phyloP scores from a whole-genome alignment of 2,113 vertebrate genomes.

The Brevimyrus niger region DNA sequence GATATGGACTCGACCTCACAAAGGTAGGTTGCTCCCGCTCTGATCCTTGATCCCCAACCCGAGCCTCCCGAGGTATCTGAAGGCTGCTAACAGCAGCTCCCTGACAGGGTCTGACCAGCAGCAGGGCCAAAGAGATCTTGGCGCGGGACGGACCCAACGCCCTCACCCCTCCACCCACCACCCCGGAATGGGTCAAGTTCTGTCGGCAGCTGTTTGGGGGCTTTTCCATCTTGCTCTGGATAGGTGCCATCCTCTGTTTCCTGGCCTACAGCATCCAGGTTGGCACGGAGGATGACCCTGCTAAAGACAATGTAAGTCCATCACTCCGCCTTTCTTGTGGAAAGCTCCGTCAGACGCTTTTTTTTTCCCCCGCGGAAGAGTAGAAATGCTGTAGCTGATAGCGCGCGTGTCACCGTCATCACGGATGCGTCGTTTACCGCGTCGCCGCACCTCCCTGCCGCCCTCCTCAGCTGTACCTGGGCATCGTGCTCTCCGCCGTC shows the following conservation, averaged over 20 bases:
- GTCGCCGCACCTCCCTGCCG: not conserved
- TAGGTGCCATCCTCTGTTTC: constrained; percentile 83
- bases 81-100: not conserved
- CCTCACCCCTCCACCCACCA: constrained; percentile 79
- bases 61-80: not conserved
- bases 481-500: constrained; percentile 73
- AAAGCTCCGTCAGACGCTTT: not conserved
- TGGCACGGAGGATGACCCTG: constrained; percentile 71
- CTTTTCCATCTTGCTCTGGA: constrained; percentile 89
- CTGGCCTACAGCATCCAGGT: constrained; percentile 83
- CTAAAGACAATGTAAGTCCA: constrained; percentile 80
- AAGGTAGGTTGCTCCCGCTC: constrained; percentile 55
- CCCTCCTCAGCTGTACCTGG: constrained; percentile 69
- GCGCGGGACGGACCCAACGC: constrained; percentile 75
- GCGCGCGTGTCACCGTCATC: not conserved
- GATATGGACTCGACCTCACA: constrained; percentile 75
- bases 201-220: constrained; percentile 89
- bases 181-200: constrained; percentile 91
- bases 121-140: constrained; percentile 67
- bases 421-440: not conserved
- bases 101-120: constrained; percentile 69
- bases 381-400: not conserved
- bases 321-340: not conserved
- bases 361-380: not conserved
- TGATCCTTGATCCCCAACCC: not conserved